Evolutionary conservation across 2,888 invertebrate species (phyloP).

Genomic region (Leptinotarsa peninsularis): DNA sequence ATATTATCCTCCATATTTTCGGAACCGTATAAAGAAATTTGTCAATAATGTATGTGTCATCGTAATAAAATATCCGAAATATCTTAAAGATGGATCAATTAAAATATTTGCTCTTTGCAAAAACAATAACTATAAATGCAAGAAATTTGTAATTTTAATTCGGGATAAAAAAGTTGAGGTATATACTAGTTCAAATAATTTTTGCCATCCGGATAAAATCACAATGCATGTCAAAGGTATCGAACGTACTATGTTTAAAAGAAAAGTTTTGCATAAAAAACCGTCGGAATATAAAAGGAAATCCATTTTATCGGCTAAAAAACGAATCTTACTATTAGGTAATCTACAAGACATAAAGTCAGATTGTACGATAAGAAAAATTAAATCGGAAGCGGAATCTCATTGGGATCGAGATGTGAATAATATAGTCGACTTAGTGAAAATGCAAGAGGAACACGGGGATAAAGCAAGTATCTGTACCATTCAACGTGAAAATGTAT

Average conservation of each 20-base stretch:
- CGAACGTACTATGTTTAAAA: constrained; percentile 12
- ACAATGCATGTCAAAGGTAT: constrained; percentile 25
- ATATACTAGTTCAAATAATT: constrained; percentile 21
- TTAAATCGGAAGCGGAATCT: not conserved
- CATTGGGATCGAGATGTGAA: not conserved
- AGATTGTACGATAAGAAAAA: constrained; percentile 2
- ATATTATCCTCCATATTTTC: too few species aligned
- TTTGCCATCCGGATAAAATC: constrained; percentile 19
- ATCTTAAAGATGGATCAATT: too few species aligned
- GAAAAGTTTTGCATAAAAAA: constrained; percentile 2
- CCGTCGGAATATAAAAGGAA: not conserved
- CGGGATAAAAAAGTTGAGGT: constrained; percentile 3
- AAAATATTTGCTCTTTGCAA: constrained; percentile 24
- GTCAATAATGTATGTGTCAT: too few species aligned
- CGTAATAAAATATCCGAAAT: too few species aligned
- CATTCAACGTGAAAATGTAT: not conserved
- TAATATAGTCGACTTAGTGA: not conserved
- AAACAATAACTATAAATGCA: constrained; percentile 25
- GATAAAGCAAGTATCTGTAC: constrained; percentile 3
- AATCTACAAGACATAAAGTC: constrained; percentile 7
- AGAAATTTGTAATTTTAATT: constrained; percentile 28
- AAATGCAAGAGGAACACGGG: not conserved
- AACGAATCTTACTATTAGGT: not conserved
- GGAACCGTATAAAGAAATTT: too few species aligned
- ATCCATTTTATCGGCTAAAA: not conserved